Base-by-base conservation (phyloP, 2,797 vertebrate species). In the Galagoides demidoff region DNA sequence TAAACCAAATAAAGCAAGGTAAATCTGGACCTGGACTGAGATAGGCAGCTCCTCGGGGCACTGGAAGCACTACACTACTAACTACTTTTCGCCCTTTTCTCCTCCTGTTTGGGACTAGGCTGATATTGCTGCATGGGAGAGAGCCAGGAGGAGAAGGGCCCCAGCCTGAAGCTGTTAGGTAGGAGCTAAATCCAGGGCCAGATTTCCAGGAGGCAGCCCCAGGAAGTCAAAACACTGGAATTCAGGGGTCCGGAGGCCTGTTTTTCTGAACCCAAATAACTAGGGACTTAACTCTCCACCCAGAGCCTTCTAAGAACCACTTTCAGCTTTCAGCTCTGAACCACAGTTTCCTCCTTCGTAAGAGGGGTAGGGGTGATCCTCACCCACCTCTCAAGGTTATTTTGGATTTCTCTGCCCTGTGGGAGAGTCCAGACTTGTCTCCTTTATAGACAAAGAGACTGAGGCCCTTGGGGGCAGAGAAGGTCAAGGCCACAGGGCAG, bases 171-270 rank as follows among this genome's bases (percentile, higher is more conserved):
- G 45, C 92, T 59, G 71, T 87, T 92, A 95, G 92, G 94, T 89
- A 94, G 95, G 68, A 95, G 86, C 85, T 92, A 97, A 97, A 95
- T 82, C 96, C 94, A 92, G 95, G 89, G 94, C 96, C 95, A 94
- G 96, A 96, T 89, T 96, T 96, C 66, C 83, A 70, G 27, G 70
- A 90, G n/a, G n/a, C 59, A 70, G 70, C 39, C 95, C 6, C 7
- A 9, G 49, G 63, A 88, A 96, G 74, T 4, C 16, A 68, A 78
- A 91, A 94, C 61, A 87, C 43, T 34, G 0, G 2, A 34, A 92
- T 68, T 90, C 79, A 34, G 39, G 61, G 82, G 23, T 74, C 64
- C 11, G 52, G 76, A 84, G n/a, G 19, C 82, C 74, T 29, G 29
- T 22, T 10, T 19, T 88, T 64, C 91, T 52, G 27, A 29, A 25